Evolutionary conservation across 1,140 invertebrate genomes (phyloP), one percentile per base, ranked within the genome.

Genomic region (Pinna nobilis): DNA sequence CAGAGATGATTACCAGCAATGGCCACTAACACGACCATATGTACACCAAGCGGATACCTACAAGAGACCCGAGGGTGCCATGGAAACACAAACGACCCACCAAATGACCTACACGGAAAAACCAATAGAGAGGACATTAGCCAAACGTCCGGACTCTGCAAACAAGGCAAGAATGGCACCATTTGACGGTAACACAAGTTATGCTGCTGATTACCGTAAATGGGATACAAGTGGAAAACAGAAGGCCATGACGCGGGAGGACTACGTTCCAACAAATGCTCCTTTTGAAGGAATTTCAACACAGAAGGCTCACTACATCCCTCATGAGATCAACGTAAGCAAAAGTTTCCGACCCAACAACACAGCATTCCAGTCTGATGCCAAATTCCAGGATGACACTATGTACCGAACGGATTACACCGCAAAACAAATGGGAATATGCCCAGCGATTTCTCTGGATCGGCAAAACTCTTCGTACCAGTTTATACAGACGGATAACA

Each of bases 281-380:
- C 87, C 87, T 67, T 90, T 90, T 72, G 86, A 90, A 64, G 88
- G 88, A 37, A 77, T 77, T 23, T 82, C 86, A 3, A 89, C 86
- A 33, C 82, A 88, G 69, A 84, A 86, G 63, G 82, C 84, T 59
- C 86, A 88, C 70, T 89, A 78, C 67, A 79, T 86, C 53, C 76
- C 70, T 11, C 81, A 88, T 25, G 73, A 74, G 6, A 50, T 76
- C 0, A 70, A 72, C 2, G 74, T 73, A 0, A 57, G 74, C 1
- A 66, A 69, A 35, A 85, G 83, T 73, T 86, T 81, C 71, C 86
- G 84, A 70, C 88, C 87, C 51, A 79, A 77, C 47, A 73, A 80
- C 18, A 50, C 68, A 7, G 83, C 81, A 18, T 64, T 82, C 49
- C 60, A 68, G 41, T 82, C 78, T 47, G 74, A 77, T 47, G 82